These are phyloP conservation scores for Okapia johnstoni DNA, from an alignment of 2,113 vertebrate genomes.

Conservation along the genomic window DNA sequence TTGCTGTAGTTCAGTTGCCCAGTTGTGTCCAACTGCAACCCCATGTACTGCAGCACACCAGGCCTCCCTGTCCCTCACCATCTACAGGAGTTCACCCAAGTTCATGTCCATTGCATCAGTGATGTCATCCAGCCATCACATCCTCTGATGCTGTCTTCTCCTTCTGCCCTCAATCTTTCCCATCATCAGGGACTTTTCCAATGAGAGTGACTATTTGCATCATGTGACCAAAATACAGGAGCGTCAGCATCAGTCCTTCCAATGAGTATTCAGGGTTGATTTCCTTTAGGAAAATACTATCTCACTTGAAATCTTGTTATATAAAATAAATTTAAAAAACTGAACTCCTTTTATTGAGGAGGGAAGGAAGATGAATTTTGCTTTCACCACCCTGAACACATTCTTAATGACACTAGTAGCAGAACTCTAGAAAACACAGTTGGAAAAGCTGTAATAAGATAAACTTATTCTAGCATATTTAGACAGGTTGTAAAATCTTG, in stretches of 20 bases:
- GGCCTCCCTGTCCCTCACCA: not conserved
- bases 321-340: not conserved
- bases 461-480: not conserved
- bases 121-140: not conserved
- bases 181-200: not conserved
- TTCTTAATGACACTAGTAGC: not conserved
- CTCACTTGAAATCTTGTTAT: not conserved
- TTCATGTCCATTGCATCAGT: not conserved
- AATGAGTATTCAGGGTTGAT: not conserved
- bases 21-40: not conserved
- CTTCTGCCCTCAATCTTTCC: not conserved
- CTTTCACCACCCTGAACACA: not conserved
- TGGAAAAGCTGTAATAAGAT: not conserved
- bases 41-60: not conserved
- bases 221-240: not conserved
- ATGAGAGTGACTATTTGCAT: not conserved
- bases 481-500: not conserved
- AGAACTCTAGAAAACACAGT: not conserved
- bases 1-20: not conserved
- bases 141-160: not conserved
- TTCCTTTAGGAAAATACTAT: not conserved
- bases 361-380: not conserved
- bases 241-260: not conserved
- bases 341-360: not conserved
- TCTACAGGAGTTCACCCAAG: not conserved